Evolutionary conservation across 1,140 invertebrate species (phyloP).

Genomic region (Geopemphigus sp.): DNA sequence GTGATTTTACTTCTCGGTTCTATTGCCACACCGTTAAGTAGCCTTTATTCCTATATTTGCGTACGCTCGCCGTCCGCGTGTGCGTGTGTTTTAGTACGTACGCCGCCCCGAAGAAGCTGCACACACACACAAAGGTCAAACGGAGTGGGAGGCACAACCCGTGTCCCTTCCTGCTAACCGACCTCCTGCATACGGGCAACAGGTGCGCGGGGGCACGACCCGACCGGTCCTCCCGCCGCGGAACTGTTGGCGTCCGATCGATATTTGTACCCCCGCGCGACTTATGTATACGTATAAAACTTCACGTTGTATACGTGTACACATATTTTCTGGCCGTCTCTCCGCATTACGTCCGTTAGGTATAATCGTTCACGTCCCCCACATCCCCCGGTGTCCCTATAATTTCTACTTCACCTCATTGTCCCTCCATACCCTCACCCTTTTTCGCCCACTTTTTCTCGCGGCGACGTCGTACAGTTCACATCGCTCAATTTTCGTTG

Average conservation of each 20-base stretch:
- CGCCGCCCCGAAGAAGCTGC: constrained; percentile 24
- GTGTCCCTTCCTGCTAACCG: background rate
- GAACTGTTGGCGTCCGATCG: background rate
- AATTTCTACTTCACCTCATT: too few species aligned
- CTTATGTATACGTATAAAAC: background rate
- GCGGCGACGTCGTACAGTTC: too few species aligned
- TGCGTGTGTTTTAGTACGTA: background rate
- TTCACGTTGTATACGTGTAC: too few species aligned
- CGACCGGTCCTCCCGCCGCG: background rate
- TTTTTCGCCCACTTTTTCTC: too few species aligned
- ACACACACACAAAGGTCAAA: constrained; percentile 36
- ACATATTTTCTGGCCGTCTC: too few species aligned
- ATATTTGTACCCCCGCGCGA: constrained; percentile 22
- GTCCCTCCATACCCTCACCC: too few species aligned
- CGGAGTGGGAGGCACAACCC: constrained; percentile 6
- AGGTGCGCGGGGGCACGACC: constrained; percentile 28
- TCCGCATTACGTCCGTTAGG: too few species aligned
- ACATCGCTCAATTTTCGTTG: too few species aligned
- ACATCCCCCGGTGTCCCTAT: too few species aligned
- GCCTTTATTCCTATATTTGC: background rate
- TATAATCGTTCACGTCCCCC: too few species aligned
- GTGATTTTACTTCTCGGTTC: too few species aligned
- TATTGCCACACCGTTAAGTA: background rate
- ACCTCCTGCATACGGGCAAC: background rate
- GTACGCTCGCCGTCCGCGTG: background rate